These are phyloP conservation scores for Sciurus niger DNA, from an alignment of 2,113 vertebrate genomes.

Conservation along the genomic window DNA sequence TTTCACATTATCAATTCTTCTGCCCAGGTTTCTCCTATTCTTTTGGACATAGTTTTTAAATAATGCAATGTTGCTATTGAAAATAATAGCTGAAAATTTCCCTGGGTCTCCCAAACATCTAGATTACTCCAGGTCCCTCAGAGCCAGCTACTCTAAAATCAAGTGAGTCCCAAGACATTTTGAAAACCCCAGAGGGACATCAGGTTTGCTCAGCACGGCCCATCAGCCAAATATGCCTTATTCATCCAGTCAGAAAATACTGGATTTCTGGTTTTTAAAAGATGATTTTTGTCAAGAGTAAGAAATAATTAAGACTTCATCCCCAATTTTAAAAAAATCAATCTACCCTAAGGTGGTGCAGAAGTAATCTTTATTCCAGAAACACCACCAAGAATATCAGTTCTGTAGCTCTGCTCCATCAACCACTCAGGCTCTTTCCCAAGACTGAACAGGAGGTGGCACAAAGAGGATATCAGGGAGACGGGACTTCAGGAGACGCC, in stretches of 20 bases:
- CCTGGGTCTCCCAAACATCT: not conserved
- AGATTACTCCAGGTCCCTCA: not conserved
- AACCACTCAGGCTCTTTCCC: not conserved
- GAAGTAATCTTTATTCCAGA: not conserved
- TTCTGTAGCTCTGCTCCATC: not conserved
- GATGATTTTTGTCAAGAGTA: not conserved
- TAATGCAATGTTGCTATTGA: not conserved
- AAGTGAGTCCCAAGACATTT: not conserved
- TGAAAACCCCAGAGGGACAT: not conserved
- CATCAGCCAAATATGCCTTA: not conserved
- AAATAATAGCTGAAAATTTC: not conserved
- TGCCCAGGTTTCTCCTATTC: not conserved
- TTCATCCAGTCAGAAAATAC: not conserved
- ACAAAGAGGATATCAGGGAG: not conserved
- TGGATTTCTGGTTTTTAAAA: not conserved
- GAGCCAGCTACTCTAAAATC: not conserved
- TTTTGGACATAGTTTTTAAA: not conserved
- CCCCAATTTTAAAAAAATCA: not conserved
- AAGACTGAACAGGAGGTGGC: not conserved
- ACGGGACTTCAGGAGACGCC: not conserved
- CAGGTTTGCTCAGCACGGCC: not conserved
- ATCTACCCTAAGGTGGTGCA: not conserved
- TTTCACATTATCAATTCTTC: not conserved
- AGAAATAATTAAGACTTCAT: not conserved
- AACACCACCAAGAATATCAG: not conserved